These are phyloP conservation scores for Gymnosoma rotundatum DNA, from an alignment of 2,888 invertebrate genomes.

Conservation along the genomic window DNA sequence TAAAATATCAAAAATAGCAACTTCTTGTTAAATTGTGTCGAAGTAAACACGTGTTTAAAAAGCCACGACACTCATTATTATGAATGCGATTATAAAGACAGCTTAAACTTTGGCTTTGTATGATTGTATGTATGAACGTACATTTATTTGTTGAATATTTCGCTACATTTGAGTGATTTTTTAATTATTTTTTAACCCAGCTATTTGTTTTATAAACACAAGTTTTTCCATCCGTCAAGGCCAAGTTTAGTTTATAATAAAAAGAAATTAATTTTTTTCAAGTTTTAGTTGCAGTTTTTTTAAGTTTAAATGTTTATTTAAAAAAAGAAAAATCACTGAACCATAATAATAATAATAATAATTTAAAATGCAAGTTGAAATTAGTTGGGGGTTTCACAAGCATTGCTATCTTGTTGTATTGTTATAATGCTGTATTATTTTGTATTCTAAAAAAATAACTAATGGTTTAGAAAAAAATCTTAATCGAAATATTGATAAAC, in stretches of 20 bases:
- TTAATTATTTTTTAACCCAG: constrained; percentile 22
- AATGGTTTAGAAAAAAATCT: too few relatives aligned
- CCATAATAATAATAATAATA: constrained; percentile 37
- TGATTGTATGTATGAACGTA: background rate
- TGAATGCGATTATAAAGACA: too few relatives aligned
- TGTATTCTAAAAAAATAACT: too few relatives aligned
- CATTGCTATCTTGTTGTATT: too few relatives aligned
- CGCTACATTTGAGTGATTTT: constrained; percentile 66
- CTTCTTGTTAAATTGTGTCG: too few relatives aligned
- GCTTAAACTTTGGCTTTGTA: background rate
- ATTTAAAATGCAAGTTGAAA: too few relatives aligned
- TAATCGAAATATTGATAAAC: too few relatives aligned
- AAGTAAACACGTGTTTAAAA: too few relatives aligned
- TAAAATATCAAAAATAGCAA: too few relatives aligned
- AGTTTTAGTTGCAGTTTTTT: constrained; percentile 56
- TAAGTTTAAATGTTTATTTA: constrained; percentile 2
- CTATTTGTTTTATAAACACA: constrained; percentile 5
- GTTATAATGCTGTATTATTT: too few relatives aligned
- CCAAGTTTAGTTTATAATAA: constrained; percentile 55
- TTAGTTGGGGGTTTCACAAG: too few relatives aligned
- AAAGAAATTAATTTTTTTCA: constrained; percentile 12
- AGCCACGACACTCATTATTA: too few relatives aligned
- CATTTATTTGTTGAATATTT: constrained; percentile 31
- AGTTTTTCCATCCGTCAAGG: constrained; percentile 52
- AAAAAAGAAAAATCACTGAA: constrained; percentile 52